Conservation (phyloP, 30 jellyfish, hydroid and myxozoan genomes). For the Cassiopea andromeda region DNA sequence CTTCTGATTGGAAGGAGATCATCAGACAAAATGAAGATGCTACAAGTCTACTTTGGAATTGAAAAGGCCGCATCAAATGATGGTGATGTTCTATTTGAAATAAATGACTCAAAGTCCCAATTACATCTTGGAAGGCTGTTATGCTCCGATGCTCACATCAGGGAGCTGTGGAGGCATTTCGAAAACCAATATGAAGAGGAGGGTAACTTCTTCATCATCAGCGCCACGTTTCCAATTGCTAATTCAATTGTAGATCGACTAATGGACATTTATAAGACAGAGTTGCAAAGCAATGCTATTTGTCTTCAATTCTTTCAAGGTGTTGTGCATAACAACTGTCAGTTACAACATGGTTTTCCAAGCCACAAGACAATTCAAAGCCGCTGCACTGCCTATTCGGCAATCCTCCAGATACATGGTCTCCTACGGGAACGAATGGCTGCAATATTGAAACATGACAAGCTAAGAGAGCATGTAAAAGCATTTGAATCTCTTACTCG, state of each 20-base stretch:
- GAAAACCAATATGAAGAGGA: conserved; percentile 6
- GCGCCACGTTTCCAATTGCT: conserved; percentile 7
- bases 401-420: conserved; percentile 50
- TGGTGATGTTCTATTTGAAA: neutral
- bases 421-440: conserved; percentile 8
- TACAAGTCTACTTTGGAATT: conserved; percentile 37
- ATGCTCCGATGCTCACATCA: neutral
- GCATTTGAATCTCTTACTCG: neutral
- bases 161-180: neutral
- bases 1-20: conserved; percentile 14
- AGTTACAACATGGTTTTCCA: conserved; percentile 25
- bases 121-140: neutral
- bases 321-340: conserved; percentile 33
- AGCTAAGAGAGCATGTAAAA: neutral
- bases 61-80: conserved; percentile 9
- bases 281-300: neutral
- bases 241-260: conserved; percentile 14
- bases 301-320: conserved; percentile 44
- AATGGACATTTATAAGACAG: conserved; percentile 4
- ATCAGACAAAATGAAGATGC: conserved; percentile 9
- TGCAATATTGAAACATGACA: neutral
- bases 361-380: neutral
- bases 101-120: conserved; percentile 13
- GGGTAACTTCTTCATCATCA: conserved; percentile 12
- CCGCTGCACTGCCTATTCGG: conserved; percentile 31